Percentiles rank a stretch among this genome's conserved stretches.
Conservation (phyloP, 2,888 invertebrate genomes). For the Spodoptera exigua region DNA sequence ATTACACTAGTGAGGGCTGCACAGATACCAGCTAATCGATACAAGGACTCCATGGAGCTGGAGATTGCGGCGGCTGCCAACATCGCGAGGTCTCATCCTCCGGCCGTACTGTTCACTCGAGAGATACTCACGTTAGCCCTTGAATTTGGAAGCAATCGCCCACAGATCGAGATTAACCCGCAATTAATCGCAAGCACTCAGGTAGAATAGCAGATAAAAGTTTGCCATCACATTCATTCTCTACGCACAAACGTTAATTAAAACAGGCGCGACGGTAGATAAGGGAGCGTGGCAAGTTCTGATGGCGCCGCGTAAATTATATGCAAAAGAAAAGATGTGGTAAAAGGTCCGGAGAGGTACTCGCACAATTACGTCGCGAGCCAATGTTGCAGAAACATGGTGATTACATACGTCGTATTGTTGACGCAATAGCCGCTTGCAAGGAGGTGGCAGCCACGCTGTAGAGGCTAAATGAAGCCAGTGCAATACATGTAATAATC, state of each 20-base stretch:
- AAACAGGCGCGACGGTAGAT: conserved; percentile 36
- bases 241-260: conserved; percentile 46
- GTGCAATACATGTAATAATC: too few species aligned
- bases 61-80: conserved; percentile 47
- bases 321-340: conserved; percentile 27
- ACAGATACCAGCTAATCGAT: conserved; percentile 48
- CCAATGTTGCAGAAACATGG: conserved; percentile 15
- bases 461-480: too few species aligned
- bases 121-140: too few species aligned
- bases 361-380: conserved; percentile 15
- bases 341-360: neutral
- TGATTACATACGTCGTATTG: conserved; percentile 3
- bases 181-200: conserved; percentile 24
- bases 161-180: conserved; percentile 2
- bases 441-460: too few species aligned
- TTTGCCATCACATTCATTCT: conserved; percentile 35
- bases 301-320: conserved; percentile 18
- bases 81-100: conserved; percentile 4
- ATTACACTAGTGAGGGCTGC: conserved; percentile 53
- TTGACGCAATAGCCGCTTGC: too few species aligned
- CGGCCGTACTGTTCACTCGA: conserved; percentile 10
- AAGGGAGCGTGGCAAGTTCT: conserved; percentile 24
- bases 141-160: neutral
- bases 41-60: conserved; percentile 41
- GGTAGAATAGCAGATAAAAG: conserved; percentile 42